Base-by-base conservation (phyloP, 2,113 vertebrate species). In the Numida meleagris region DNA sequence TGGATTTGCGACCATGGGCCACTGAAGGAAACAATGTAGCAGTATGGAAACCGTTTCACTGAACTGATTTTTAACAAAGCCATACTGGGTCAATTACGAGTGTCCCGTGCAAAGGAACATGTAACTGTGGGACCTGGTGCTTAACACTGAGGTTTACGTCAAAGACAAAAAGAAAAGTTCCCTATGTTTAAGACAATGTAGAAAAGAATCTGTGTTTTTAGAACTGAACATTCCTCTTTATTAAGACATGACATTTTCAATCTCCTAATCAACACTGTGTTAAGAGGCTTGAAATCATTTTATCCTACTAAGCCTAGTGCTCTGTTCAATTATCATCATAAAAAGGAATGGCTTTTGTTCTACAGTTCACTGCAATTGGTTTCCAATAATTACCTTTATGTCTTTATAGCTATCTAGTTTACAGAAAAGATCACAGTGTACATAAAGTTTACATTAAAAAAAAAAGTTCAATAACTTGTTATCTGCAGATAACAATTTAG, bases 211-310 rank as follows among this genome's bases (percentile, higher is more conserved):
- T 63, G 3, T 53, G 74, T 34, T 89, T 93, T 93, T 78, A 77
- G 66, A 90, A 91, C 48, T 45, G 82, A 75, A 78, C 19, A 38
- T 86, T 92, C 95, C 70, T 89, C 75, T 88, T 91, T 96, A 97
- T 97, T 93, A 96, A 97, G 96, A 96, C 91, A 95, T 96, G 93
- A 93, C 93, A 89, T 96, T 95, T 95, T 86, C 88, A 94, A 84
- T 95, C 82, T 95, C 76, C 76, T 92, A 95, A 95, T 97, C 95
- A 97, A 88, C 88, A 86, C 86, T 96, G 89, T 48, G 86, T 95
- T 93, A 96, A 96, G 86, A 92, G 91, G 86, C 95, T 96, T 97
- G 96, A 96, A 97, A 97, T 95, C 90, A 97, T 97, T 95, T 97
- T 95, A 95, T 95, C 96, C 97, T 82, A 43, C 97, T 97, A 96